Evolutionary conservation across 2,113 vertebrate genomes (phyloP), one percentile per base, ranked within the genome.

Genomic region (Sylvietta virens): DNA sequence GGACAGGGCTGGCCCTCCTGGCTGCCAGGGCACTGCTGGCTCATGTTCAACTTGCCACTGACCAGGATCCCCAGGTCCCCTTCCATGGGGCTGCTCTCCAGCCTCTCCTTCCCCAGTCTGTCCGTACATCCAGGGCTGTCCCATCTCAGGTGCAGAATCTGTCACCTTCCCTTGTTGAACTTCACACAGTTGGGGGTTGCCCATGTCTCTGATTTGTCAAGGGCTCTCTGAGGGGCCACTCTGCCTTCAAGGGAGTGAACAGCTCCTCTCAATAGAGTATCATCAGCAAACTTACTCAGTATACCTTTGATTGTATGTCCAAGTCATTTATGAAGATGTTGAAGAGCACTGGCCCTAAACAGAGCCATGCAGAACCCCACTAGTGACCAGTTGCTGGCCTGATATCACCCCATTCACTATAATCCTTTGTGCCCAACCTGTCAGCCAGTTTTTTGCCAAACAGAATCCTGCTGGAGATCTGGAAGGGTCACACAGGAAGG

Each of bases 11-110:
- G 67, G 1, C 48, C 28, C 60, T 65, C 30, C 50, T 57, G 70
- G 30, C 60, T 74, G 24, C 42, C 50, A 30, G 51, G 70, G 50
- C 58, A 57, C 35, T 74, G 42, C n/a, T 65, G 60, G 0, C 42
- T 4, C 12, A 0, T 15, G 24, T 24, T 40, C 42, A 42, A 1
- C 19, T 66, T 74, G 60, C 8, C 16, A 21, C 1, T 0, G 0
- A 26, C 10, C 10, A 40, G 30, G 30, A 42, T 0, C 7, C 10
- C 8, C 35, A 57, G 42, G 10, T 40, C 4, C 35, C 13, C 35
- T 48, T 57, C 24, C 35, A 18, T 11, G 53, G 20, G 6, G 20
- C 24, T 76, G 1, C 8, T 11, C 1, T 57, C 42, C 35, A 57
- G 0, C 5, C 31, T 57, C 42, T 66, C 35, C 21, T 42, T 66